Percentiles rank a stretch among this genome's conserved stretches.
phyloP scores from a whole-genome alignment of 1,140 invertebrate species.

The Trachymyrmex septentrionalis region DNA sequence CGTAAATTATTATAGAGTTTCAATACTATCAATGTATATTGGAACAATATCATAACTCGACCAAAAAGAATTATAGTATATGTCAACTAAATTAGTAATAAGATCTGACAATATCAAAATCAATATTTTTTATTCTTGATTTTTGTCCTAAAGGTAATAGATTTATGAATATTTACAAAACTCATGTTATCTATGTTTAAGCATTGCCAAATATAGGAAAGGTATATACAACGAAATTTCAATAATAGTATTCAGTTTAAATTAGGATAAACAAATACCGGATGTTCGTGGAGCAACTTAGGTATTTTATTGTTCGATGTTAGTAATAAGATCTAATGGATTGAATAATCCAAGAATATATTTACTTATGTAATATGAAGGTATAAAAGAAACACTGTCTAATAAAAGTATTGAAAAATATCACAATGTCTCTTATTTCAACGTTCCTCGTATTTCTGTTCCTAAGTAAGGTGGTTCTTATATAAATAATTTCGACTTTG shows the following conservation, averaged over 20 bases:
- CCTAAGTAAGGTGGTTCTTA: conserved; percentile 36
- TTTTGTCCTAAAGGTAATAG: too few relatives aligned
- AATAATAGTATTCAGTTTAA: not conserved
- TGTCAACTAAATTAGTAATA: not conserved
- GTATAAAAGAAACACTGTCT: conserved; percentile 42
- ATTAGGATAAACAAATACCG: conserved; percentile 34
- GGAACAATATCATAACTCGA: too few relatives aligned
- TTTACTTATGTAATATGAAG: conserved; percentile 27
- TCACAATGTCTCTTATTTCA: conserved; percentile 31
- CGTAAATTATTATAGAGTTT: too few relatives aligned
- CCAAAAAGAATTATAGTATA: not conserved
- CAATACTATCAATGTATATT: too few relatives aligned
- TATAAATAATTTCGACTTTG: not conserved
- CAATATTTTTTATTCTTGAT: too few relatives aligned
- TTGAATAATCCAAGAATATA: conserved; percentile 35
- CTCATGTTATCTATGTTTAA: not conserved
- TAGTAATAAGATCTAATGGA: conserved; percentile 31
- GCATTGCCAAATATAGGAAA: not conserved
- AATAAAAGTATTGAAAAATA: not conserved
- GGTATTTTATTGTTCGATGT: not conserved
- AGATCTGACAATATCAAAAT: not conserved
- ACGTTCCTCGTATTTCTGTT: conserved; percentile 16
- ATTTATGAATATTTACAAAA: not conserved
- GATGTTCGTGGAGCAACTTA: conserved; percentile 30
- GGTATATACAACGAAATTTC: not conserved